Percentiles rank a stretch among this genome's conserved stretches.
phyloP scores from a whole-genome alignment of 2,888 invertebrate species.

The Abrostola triplasia region DNA sequence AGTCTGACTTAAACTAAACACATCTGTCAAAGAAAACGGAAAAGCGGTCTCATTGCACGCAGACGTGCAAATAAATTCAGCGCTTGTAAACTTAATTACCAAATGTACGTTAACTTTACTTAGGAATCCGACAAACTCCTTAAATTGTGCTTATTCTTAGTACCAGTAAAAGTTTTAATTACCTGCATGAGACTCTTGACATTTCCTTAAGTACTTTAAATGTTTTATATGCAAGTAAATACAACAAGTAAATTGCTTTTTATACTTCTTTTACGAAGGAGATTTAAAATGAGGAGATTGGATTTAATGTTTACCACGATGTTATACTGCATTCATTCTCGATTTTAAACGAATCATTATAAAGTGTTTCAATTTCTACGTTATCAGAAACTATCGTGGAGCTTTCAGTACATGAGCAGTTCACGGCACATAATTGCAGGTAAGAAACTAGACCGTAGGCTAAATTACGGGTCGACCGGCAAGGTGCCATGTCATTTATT shows the following conservation, averaged over 20 bases:
- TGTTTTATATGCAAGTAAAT: no score
- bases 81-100: slow-evolving; percentile 18
- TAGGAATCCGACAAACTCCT: not conserved
- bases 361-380: no score
- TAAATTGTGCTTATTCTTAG: not conserved
- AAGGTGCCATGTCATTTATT: slow-evolving; percentile 29
- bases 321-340: not conserved
- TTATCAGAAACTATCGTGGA: not conserved
- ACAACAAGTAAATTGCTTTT: no score
- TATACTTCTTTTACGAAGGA: no score
- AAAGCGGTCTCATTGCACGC: slow-evolving; percentile 8
- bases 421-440: slow-evolving; percentile 8
- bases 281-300: no score
- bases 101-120: slow-evolving; percentile 2
- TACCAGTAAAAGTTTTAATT: no score
- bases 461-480: slow-evolving; percentile 25
- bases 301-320: not conserved
- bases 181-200: no score
- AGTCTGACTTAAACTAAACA: slow-evolving; percentile 13
- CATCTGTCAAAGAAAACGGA: slow-evolving; percentile 17
- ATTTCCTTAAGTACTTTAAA: no score
- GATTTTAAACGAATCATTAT: no score
- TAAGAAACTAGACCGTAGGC: slow-evolving; percentile 14
- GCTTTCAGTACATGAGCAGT: not conserved
- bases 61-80: slow-evolving; percentile 30